These are phyloP conservation scores for Aleiodes testaceus DNA, from an alignment of 2,888 invertebrate genomes.

Conservation along the genomic window DNA sequence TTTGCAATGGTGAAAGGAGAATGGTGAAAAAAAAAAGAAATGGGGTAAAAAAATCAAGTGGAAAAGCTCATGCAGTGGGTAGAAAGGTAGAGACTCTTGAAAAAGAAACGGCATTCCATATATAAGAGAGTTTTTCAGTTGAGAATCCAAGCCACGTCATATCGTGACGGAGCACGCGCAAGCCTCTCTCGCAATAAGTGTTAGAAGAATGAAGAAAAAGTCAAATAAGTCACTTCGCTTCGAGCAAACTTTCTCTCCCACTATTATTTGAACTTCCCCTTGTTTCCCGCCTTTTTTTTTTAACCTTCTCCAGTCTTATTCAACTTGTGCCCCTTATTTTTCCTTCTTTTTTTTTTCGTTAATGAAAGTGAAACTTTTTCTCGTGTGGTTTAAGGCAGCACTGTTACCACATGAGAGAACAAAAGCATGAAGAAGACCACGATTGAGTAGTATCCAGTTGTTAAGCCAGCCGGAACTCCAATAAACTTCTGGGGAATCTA, in stretches of 20 bases:
- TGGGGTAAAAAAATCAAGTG: conserved; percentile 1
- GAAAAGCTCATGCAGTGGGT: conserved; percentile 21
- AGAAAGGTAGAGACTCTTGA: conserved; percentile 34
- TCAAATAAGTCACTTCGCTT: conserved; percentile 32
- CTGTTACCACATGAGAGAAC: conserved; percentile 5
- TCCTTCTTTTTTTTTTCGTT: conserved; percentile 14
- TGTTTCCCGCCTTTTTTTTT: conserved; percentile 10
- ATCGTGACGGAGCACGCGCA: conserved; percentile 36
- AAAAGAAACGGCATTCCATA: conserved; percentile 19
- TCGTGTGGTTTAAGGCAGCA: not conserved
- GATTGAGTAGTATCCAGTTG: too few species aligned
- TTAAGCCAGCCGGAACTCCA: too few species aligned
- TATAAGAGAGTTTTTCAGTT: conserved; percentile 26
- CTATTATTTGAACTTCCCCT: conserved; percentile 24
- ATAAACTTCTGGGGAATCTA: too few species aligned
- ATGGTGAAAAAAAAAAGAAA: conserved; percentile 1
- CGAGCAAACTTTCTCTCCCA: conserved; percentile 36
- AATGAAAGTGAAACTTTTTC: conserved; percentile 56
- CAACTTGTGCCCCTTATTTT: conserved; percentile 9
- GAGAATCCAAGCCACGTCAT: conserved; percentile 35
- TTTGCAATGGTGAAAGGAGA: conserved; percentile 17
- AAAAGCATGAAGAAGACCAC: too few species aligned
- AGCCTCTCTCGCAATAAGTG: conserved; percentile 1
- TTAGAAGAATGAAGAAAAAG: not conserved
- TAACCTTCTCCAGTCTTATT: not conserved